A percentile compares a stretch with the other conserved stretches of the same genome.
These are phyloP conservation scores for Alcis repandata DNA, from an alignment of 2,888 invertebrate genomes.

Conservation along the genomic window DNA sequence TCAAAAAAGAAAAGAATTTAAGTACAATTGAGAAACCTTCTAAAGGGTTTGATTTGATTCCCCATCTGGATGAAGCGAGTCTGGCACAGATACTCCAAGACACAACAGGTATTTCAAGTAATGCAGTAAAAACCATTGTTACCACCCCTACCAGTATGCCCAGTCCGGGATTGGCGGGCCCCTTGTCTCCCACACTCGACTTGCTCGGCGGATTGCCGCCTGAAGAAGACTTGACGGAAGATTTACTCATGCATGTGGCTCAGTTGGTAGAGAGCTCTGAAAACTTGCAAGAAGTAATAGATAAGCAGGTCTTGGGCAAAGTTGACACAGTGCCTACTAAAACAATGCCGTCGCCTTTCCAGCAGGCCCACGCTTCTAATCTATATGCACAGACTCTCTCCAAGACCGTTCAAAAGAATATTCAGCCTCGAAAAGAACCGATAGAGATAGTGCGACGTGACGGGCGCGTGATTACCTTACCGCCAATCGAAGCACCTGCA, in stretches of 20 bases:
- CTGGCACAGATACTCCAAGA: slow-evolving; percentile 83
- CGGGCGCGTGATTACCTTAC: slow-evolving; percentile 91
- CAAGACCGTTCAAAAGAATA: slow-evolving; percentile 64
- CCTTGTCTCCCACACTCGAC: slow-evolving; percentile 87
- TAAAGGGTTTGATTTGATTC: slow-evolving; percentile 76
- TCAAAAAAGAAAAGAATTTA: slow-evolving; percentile 44
- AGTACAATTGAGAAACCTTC: slow-evolving; percentile 45
- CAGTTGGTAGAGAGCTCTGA: slow-evolving; percentile 89
- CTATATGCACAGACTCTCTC: slow-evolving; percentile 65
- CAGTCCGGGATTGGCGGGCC: slow-evolving; percentile 82
- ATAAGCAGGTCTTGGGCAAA: slow-evolving; percentile 88
- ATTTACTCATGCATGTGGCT: slow-evolving; percentile 91
- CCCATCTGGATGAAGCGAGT: slow-evolving; percentile 82
- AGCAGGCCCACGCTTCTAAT: slow-evolving; percentile 55
- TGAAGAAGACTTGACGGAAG: slow-evolving; percentile 90
- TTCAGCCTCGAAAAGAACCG: slow-evolving; percentile 82
- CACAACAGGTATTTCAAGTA: slow-evolving; percentile 63
- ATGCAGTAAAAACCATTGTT: slow-evolving; percentile 65
- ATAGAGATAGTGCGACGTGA: slow-evolving; percentile 91
- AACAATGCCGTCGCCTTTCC: slow-evolving; percentile 55
- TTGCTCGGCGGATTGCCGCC: slow-evolving; percentile 87
- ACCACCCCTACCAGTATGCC: slow-evolving; percentile 71
- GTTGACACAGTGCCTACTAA: slow-evolving; percentile 69
- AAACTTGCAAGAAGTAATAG: slow-evolving; percentile 90
- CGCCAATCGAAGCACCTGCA: slow-evolving; percentile 94